A percentile compares a stretch with the other conserved stretches of the same genome.
These are phyloP conservation scores for Contarinia nasturtii DNA, from an alignment of 1,140 invertebrate species.

Conservation along the genomic window DNA sequence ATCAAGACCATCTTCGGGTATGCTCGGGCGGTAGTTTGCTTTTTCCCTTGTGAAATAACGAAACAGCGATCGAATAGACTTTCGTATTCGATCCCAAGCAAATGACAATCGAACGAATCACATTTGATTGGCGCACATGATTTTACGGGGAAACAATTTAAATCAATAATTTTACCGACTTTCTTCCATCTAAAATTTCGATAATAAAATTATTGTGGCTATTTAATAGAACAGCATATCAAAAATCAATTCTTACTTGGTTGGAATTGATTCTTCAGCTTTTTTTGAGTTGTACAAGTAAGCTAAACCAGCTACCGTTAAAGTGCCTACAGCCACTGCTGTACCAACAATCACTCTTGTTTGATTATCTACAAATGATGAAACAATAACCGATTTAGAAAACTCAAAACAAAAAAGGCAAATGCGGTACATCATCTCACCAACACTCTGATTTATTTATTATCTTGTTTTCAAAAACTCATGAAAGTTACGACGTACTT, in stretches of 20 bases:
- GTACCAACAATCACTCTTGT: background rate
- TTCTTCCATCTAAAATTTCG: constrained; percentile 12
- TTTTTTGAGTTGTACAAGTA: background rate
- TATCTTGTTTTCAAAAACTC: no score
- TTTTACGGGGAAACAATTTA: constrained; percentile 30
- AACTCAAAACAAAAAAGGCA: no score
- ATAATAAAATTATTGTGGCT: background rate
- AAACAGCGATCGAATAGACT: constrained; percentile 25
- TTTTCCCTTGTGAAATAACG: constrained; percentile 27
- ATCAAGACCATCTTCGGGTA: constrained; percentile 31
- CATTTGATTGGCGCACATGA: constrained; percentile 26
- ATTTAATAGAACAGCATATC: no score
- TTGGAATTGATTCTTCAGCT: background rate
- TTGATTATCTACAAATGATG: background rate
- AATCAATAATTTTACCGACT: constrained; percentile 28
- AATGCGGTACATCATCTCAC: no score
- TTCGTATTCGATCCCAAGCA: constrained; percentile 25
- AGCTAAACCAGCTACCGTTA: background rate
- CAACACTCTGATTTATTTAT: no score
- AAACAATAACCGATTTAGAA: no score
- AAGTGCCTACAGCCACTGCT: background rate
- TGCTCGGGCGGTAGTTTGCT: constrained; percentile 29
- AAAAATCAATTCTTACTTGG: background rate
- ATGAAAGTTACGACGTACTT: no score
- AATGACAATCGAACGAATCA: constrained; percentile 24